Percentiles rank a stretch among this genome's conserved stretches.
Evolutionary conservation across 1,140 invertebrate species (phyloP).

Genomic region (Linepithema humile): DNA sequence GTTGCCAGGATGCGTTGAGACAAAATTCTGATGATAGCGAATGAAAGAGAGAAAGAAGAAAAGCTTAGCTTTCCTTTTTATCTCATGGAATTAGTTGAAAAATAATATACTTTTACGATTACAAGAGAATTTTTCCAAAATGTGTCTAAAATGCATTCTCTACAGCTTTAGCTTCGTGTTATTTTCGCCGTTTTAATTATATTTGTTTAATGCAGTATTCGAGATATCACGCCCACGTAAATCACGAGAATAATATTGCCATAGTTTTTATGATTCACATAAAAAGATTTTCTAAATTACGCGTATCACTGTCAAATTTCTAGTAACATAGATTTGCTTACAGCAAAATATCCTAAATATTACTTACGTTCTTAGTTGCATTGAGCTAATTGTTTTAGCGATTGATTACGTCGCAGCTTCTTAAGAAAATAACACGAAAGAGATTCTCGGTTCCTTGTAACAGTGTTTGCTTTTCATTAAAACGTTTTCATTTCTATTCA

Average conservation of each 20-base stretch:
- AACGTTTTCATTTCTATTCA: neutral
- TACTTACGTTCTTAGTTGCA: neutral
- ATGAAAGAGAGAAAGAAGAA: neutral
- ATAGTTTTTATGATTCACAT: neutral
- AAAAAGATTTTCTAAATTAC: neutral
- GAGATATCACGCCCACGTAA: neutral
- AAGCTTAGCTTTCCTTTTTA: neutral
- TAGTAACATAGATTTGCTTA: neutral
- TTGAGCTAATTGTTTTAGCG: neutral
- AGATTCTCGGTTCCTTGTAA: neutral
- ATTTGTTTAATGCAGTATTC: constrained; percentile 10
- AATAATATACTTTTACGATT: neutral
- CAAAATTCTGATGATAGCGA: neutral
- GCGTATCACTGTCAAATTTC: neutral
- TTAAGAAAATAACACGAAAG: neutral
- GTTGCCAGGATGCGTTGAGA: constrained; percentile 31
- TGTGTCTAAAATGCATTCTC: neutral
- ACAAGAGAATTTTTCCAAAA: neutral
- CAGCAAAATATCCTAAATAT: neutral
- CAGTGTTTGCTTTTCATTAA: constrained; percentile 40
- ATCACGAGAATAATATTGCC: constrained; percentile 3
- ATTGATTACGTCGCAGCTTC: neutral
- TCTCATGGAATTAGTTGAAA: neutral
- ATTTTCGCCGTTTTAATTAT: neutral
- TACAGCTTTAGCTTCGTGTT: neutral